Conservation (phyloP, 2,888 invertebrate genomes). For the Dione juno region DNA sequence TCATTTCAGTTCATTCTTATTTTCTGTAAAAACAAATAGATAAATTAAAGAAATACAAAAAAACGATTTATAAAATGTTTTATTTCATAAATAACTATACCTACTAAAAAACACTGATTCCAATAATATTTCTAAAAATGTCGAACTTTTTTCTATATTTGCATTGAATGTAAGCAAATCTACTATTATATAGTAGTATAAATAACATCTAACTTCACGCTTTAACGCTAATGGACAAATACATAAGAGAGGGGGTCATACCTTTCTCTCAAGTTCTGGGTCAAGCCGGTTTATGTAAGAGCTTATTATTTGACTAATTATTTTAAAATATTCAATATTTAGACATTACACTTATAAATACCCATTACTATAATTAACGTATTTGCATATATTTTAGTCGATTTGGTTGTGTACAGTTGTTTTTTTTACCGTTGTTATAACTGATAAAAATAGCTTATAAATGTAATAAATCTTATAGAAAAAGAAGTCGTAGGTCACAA, state of each 20-base stretch:
- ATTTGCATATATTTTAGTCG: slow-evolving; percentile 2
- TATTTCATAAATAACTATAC: too few species aligned
- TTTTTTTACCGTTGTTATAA: slow-evolving; percentile 18
- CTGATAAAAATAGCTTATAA: slow-evolving; percentile 1
- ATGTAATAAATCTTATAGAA: background rate
- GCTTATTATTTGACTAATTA: slow-evolving; percentile 22
- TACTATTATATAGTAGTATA: slow-evolving; percentile 14
- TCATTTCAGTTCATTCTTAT: too few species aligned
- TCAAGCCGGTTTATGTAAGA: slow-evolving; percentile 69
- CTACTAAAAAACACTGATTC: too few species aligned
- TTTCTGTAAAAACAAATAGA: too few species aligned
- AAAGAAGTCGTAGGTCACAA: too few species aligned
- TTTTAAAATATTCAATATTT: slow-evolving; percentile 22
- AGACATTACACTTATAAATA: slow-evolving; percentile 19
- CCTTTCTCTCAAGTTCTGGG: slow-evolving; percentile 82
- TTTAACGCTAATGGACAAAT: slow-evolving; percentile 14
- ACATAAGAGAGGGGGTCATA: slow-evolving; percentile 53
- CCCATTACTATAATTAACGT: slow-evolving; percentile 11
- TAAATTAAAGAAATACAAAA: too few species aligned
- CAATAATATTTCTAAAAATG: too few species aligned
- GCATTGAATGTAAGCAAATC: slow-evolving; percentile 1
- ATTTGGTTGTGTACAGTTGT: background rate
- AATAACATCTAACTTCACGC: slow-evolving; percentile 11
- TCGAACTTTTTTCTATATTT: background rate
- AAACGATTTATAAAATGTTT: too few species aligned